A percentile compares a stretch with the other conserved stretches of the same genome.
These are phyloP conservation scores for Catamblyrhynchus diadema DNA, from an alignment of 2,797 vertebrate genomes.

Conservation along the genomic window DNA sequence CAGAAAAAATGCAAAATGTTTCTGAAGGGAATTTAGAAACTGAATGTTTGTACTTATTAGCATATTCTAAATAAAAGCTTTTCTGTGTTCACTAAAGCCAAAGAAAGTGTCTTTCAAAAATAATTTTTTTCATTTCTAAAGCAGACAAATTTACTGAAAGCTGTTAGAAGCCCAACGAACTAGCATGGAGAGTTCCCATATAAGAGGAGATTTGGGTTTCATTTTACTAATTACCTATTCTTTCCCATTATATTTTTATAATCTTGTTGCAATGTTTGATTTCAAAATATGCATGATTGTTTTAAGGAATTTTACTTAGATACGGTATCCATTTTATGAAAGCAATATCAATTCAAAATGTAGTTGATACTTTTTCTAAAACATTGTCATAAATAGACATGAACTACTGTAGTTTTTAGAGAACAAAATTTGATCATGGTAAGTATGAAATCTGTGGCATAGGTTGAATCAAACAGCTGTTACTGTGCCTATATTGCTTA, in stretches of 20 bases:
- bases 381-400: fast-evolving
- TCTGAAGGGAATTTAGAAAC: background rate
- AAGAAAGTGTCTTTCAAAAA: background rate
- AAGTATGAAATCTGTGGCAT: background rate
- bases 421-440: background rate
- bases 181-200: background rate
- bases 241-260: background rate
- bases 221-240: background rate
- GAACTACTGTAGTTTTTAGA: background rate
- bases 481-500: background rate
- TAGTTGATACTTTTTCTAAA: background rate
- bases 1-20: background rate
- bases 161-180: background rate
- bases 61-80: background rate
- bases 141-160: background rate
- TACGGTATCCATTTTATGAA: background rate
- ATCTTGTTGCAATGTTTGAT: background rate
- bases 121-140: background rate
- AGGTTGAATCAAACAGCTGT: background rate
- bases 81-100: background rate
- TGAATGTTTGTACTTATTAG: background rate
- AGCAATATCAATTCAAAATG: background rate
- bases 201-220: background rate
- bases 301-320: background rate
- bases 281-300: background rate